phyloP scores from a whole-genome alignment of 92 coral and sea anemone species.

The Umimayanthus chanpuru region DNA sequence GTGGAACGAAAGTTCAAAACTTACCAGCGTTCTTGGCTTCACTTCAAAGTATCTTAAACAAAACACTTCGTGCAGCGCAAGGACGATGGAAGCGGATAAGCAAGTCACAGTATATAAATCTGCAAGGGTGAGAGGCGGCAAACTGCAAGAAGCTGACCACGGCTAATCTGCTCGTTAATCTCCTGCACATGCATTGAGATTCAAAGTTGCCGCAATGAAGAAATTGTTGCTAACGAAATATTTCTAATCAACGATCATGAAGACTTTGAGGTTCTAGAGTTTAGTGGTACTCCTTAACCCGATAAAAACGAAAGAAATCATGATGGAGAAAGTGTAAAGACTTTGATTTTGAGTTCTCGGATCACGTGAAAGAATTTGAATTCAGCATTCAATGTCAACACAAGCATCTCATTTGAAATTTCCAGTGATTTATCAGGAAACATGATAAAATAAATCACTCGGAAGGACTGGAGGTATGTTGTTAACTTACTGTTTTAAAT shows the following conservation, averaged over 20 bases:
- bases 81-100: neutral
- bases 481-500: no score
- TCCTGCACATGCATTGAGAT: slow-evolving; percentile 5
- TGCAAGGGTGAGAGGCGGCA: neutral
- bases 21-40: neutral
- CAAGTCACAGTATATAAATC: slow-evolving; percentile 5
- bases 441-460: no score
- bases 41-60: no score
- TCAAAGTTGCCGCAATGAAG: neutral
- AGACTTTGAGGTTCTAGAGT: no score
- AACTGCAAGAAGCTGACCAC: slow-evolving; percentile 6
- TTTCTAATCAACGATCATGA: no score
- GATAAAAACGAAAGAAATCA: neutral
- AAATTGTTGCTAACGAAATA: slow-evolving; percentile 1
- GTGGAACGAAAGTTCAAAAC: slow-evolving; percentile 10
- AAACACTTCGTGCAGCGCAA: neutral
- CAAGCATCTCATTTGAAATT: neutral
- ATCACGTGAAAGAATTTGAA: neutral
- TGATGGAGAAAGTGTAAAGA: neutral
- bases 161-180: slow-evolving; percentile 18
- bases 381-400: slow-evolving; percentile 10
- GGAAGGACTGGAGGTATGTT: no score
- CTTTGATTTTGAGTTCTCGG: neutral
- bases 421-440: no score
- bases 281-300: no score